Percentiles rank a stretch among this genome's conserved stretches.
phyloP scores from a whole-genome alignment of 2,797 vertebrate genomes.

The Sciurus vulgaris region DNA sequence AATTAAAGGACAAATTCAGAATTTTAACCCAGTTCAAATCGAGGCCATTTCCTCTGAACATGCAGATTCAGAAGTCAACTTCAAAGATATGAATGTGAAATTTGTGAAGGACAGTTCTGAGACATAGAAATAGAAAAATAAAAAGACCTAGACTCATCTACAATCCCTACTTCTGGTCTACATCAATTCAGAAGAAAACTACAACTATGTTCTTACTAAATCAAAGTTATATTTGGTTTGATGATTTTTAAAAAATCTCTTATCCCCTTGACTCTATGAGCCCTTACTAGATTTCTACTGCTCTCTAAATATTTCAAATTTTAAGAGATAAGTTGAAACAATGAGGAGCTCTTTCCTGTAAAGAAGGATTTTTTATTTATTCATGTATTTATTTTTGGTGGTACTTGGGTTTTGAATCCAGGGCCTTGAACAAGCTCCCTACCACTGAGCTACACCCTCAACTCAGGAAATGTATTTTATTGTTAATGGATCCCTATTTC shows the following conservation, averaged over 20 bases:
- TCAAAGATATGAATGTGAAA: background rate
- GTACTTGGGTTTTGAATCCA: no score
- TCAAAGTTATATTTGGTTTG: background rate
- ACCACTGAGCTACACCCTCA: no score
- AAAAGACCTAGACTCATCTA: background rate
- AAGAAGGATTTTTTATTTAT: background rate
- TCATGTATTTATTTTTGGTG: no score
- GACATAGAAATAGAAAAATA: background rate
- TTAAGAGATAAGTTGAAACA: background rate
- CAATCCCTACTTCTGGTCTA: background rate
- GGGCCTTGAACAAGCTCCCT: no score
- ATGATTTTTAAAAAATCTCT: background rate
- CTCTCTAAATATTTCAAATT: background rate
- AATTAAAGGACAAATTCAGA: background rate
- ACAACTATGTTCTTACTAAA: background rate
- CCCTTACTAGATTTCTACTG: background rate
- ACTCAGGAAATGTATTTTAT: background rate
- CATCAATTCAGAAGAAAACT: background rate
- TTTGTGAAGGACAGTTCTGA: background rate
- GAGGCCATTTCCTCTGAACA: background rate
- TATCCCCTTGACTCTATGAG: background rate
- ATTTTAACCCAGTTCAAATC: constrained; percentile 16
- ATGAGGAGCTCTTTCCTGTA: background rate
- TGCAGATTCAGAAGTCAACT: background rate
- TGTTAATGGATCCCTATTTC: background rate